Evolutionary conservation across 1,140 invertebrate genomes (phyloP).

Genomic region (Protaetia brevitarsis): DNA sequence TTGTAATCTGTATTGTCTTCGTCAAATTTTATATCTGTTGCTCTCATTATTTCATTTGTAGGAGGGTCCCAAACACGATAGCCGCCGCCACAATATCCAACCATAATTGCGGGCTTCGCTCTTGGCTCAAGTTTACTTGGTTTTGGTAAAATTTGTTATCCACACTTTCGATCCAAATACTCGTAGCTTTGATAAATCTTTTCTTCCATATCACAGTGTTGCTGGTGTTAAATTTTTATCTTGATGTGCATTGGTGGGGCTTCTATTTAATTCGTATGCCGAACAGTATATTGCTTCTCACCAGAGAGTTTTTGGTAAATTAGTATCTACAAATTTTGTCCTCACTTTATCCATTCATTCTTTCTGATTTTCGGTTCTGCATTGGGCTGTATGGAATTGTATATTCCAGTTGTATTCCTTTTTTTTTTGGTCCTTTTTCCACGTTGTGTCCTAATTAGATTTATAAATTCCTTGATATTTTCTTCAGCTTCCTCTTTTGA

Average conservation of each 20-base stretch:
- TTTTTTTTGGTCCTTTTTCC: constrained; percentile 7
- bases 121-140: background rate
- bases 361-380: constrained; percentile 45
- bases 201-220: constrained; percentile 27
- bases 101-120: background rate
- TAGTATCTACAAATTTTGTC: constrained; percentile 35
- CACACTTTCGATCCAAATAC: constrained; percentile 27
- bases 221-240: constrained; percentile 24
- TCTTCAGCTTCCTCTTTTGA: background rate
- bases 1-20: no score
- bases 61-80: background rate
- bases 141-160: constrained; percentile 27
- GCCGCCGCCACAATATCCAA: background rate
- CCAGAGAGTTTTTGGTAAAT: constrained; percentile 33
- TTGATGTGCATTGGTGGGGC: constrained; percentile 27
- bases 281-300: constrained; percentile 36
- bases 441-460: background rate
- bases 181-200: constrained; percentile 27
- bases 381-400: constrained; percentile 44
- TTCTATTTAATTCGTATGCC: constrained; percentile 39
- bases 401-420: constrained; percentile 39
- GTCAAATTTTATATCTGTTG: background rate
- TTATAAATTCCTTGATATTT: background rate
- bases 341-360: constrained; percentile 29
- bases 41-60: background rate